Evolutionary conservation across 2,113 vertebrate genomes (phyloP).

Genomic region (Aspidoscelis tigris): DNA sequence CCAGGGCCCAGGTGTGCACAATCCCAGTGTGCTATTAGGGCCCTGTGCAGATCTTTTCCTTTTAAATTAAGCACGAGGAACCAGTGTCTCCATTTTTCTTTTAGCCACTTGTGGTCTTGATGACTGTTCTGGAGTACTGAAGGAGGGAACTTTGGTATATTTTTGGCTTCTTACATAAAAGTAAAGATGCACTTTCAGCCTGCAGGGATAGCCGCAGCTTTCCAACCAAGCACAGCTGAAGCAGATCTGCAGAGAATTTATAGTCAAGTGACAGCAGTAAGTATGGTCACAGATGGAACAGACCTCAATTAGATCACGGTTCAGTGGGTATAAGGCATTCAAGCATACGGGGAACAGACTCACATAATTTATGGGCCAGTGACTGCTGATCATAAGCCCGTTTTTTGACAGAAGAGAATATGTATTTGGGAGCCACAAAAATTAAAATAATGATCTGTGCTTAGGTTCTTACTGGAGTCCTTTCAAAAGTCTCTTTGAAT

Average conservation of each 20-base stretch:
- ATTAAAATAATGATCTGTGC: neutral
- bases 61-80: neutral
- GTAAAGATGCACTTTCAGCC: neutral
- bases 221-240: constrained; percentile 11
- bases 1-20: neutral
- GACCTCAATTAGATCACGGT: constrained; percentile 3
- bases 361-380: constrained; percentile 20
- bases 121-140: neutral
- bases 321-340: neutral
- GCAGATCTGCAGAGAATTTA: neutral
- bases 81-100: neutral
- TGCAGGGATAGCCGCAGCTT: constrained; percentile 1
- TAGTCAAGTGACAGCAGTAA: constrained; percentile 11
- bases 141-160: neutral
- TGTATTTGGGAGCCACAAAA: constrained; percentile 17
- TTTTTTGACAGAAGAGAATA: constrained; percentile 11
- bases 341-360: constrained; percentile 9
- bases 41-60: neutral
- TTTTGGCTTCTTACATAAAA: constrained; percentile 23
- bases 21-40: neutral
- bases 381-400: neutral
- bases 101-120: neutral
- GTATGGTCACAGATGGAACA: constrained; percentile 6
- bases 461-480: neutral
- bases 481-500: constrained; percentile 22